A percentile compares a stretch with the other conserved stretches of the same genome.
phyloP scores from a whole-genome alignment of 2,888 invertebrate genomes.

The Pollenia griseotomentosa region DNA sequence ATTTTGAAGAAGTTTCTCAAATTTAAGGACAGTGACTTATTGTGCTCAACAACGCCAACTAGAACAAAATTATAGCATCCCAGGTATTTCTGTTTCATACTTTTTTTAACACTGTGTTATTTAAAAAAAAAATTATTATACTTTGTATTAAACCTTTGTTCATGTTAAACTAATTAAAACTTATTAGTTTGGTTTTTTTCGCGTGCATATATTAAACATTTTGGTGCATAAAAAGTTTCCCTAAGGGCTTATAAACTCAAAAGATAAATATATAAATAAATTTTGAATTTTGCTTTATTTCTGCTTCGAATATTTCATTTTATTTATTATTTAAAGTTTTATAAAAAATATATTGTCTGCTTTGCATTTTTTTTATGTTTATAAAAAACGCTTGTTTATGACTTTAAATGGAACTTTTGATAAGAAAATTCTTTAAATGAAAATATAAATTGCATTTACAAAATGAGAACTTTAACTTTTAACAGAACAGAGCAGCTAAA shows the following conservation, averaged over 20 bases:
- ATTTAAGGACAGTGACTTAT: too few species aligned
- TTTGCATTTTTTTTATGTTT: slow-evolving; percentile 13
- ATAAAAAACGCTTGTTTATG: slow-evolving; percentile 27
- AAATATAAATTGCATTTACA: slow-evolving; percentile 44
- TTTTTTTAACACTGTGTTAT: too few species aligned
- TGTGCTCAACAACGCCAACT: too few species aligned
- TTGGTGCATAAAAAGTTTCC: not conserved
- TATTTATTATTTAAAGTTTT: not conserved
- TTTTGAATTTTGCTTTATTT: not conserved
- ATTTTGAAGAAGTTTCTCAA: too few species aligned
- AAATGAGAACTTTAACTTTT: slow-evolving; percentile 38
- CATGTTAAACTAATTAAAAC: too few species aligned
- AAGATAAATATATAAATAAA: not conserved
- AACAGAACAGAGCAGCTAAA: slow-evolving; percentile 10
- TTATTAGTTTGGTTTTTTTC: too few species aligned
- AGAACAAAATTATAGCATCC: too few species aligned
- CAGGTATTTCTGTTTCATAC: too few species aligned
- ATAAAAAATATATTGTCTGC: slow-evolving; percentile 18
- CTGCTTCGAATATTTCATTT: not conserved
- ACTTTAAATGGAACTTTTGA: slow-evolving; percentile 49
- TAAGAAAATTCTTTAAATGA: slow-evolving; percentile 43
- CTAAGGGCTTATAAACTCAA: too few species aligned
- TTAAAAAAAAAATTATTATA: too few species aligned
- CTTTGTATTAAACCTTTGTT: too few species aligned
- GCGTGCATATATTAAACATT: not conserved